Percentiles rank a stretch among this genome's conserved stretches.
phyloP scores from a whole-genome alignment of 2,113 vertebrate species.

The Edolisoma coerulescens region DNA sequence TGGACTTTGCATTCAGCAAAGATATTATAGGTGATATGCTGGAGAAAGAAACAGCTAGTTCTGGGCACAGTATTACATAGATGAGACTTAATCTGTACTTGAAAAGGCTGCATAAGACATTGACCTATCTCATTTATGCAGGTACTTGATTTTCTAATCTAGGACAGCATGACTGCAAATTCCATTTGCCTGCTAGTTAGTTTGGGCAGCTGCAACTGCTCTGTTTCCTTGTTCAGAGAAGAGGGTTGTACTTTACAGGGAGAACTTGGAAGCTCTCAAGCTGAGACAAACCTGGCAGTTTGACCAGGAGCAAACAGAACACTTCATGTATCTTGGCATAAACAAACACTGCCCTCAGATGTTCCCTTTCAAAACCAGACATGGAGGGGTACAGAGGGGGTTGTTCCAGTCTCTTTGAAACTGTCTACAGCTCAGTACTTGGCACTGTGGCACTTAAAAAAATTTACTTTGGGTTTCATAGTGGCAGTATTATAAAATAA shows the following conservation, averaged over 20 bases:
- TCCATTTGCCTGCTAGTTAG: background rate
- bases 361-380: background rate
- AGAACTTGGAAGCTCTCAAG: conserved; percentile 17
- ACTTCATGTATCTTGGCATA: conserved; percentile 42
- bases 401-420: background rate
- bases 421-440: background rate
- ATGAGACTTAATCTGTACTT: background rate
- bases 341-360: conserved; percentile 40
- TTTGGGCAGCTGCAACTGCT: background rate
- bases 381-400: accelerated
- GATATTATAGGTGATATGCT: background rate
- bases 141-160: background rate
- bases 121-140: background rate
- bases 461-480: background rate
- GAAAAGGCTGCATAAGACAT: background rate
- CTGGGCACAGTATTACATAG: background rate
- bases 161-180: background rate
- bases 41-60: background rate
- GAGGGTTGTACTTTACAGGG: background rate
- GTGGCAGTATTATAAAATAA: background rate
- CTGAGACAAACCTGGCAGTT: conserved; percentile 34
- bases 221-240: background rate
- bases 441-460: background rate
- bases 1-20: background rate
- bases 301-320: conserved; percentile 18